Percentiles rank a stretch among this genome's conserved stretches.
phyloP scores from a whole-genome alignment of 2,888 invertebrate species.

The Stramonita haemastoma region DNA sequence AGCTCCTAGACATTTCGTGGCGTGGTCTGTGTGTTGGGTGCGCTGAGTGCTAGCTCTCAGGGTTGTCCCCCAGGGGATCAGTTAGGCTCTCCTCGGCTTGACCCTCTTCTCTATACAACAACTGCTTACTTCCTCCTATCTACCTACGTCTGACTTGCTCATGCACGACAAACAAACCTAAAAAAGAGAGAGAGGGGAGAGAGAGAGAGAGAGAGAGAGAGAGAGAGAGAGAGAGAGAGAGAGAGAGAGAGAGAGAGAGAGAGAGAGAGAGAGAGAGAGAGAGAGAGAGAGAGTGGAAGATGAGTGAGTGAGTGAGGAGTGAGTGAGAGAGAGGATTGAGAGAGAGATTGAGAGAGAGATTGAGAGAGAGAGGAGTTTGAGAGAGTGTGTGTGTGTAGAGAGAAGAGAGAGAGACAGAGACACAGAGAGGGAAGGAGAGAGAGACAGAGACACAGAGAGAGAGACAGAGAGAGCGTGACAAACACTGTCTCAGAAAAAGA shows the following conservation, averaged over 20 bases:
- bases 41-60: no score
- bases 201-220: background rate
- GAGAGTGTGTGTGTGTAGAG: no score
- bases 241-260: background rate
- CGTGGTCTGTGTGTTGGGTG: no score
- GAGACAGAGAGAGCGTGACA: background rate
- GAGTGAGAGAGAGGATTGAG: background rate
- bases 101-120: no score
- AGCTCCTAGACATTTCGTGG: no score
- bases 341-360: background rate
- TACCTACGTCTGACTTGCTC: no score
- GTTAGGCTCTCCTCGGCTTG: no score
- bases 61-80: no score
- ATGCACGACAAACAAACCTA: no score
- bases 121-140: no score
- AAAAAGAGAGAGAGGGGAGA: background rate
- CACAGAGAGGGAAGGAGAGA: background rate
- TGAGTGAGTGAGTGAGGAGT: background rate
- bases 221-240: constrained; percentile 1
- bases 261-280: background rate
- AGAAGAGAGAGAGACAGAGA: background rate
- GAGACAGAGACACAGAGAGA: background rate
- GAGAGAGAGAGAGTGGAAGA: background rate
- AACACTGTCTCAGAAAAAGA: background rate
- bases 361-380: background rate